phyloP scores from a whole-genome alignment of 2,888 invertebrate species.

The Cantharis rustica region DNA sequence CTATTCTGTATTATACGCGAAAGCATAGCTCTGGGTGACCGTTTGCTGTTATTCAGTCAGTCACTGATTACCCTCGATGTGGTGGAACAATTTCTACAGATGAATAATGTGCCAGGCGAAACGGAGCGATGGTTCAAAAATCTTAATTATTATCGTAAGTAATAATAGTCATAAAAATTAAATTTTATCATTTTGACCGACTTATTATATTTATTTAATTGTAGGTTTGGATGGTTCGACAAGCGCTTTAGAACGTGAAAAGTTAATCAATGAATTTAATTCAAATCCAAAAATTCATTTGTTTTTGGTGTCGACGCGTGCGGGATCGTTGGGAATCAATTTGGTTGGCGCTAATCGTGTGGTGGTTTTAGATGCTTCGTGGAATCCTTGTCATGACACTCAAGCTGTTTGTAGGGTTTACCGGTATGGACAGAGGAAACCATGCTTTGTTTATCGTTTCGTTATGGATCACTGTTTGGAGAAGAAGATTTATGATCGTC shows the following conservation, averaged over 20 bases:
- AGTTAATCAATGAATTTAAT: slow-evolving; percentile 95
- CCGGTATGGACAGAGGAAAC: slow-evolving; percentile 92
- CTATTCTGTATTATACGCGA: slow-evolving; percentile 91
- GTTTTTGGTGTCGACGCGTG: slow-evolving; percentile 95
- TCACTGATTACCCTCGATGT: slow-evolving; percentile 93
- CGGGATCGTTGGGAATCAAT: slow-evolving; percentile 96
- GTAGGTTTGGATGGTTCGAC: slow-evolving; percentile 94
- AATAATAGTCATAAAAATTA: too few species aligned
- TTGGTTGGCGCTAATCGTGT: slow-evolving; percentile 97
- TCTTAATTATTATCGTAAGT: slow-evolving; percentile 88
- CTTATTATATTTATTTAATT: slow-evolving; percentile 40
- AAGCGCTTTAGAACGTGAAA: slow-evolving; percentile 90
- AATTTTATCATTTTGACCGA: too few species aligned
- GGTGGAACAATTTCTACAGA: slow-evolving; percentile 90
- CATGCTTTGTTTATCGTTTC: slow-evolving; percentile 93
- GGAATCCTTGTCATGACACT: slow-evolving; percentile 99
- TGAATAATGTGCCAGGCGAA: slow-evolving; percentile 69
- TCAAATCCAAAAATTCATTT: slow-evolving; percentile 82
- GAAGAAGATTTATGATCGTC: slow-evolving; percentile 97
- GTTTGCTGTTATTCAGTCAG: slow-evolving; percentile 93
- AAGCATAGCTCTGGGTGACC: slow-evolving; percentile 84
- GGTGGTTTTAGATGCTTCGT: slow-evolving; percentile 96
- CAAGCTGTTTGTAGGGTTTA: slow-evolving; percentile 97
- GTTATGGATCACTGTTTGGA: slow-evolving; percentile 97
- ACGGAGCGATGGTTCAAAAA: slow-evolving; percentile 83